phyloP scores from a whole-genome alignment of 2,113 vertebrate species.

The Aptenodytes patagonicus region DNA sequence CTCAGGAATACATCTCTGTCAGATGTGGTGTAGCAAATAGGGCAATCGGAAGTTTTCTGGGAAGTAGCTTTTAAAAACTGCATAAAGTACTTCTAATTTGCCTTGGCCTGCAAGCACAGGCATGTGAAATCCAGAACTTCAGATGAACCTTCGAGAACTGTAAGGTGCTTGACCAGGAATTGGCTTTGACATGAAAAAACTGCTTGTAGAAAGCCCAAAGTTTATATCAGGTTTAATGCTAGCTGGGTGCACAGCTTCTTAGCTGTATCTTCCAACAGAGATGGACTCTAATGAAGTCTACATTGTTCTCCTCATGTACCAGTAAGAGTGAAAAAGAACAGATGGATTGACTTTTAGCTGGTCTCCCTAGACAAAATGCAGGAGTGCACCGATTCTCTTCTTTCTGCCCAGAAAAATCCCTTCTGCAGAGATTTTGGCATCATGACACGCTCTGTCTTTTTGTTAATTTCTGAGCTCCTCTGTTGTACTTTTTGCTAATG shows the following conservation, averaged over 20 bases:
- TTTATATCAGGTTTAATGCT: not conserved
- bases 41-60: not conserved
- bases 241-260: not conserved
- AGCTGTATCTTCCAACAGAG: not conserved
- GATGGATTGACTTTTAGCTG: not conserved
- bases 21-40: not conserved
- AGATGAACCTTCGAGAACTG: not conserved
- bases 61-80: not conserved
- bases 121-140: not conserved
- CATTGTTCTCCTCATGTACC: not conserved
- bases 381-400: not conserved
- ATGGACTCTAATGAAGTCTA: not conserved
- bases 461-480: not conserved
- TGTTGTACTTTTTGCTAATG: not conserved
- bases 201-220: not conserved
- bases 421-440: not conserved
- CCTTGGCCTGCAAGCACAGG: not conserved
- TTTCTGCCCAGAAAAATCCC: not conserved
- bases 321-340: not conserved
- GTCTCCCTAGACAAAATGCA: not conserved
- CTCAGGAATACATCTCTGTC: not conserved
- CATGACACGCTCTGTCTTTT: not conserved
- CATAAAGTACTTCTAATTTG: not conserved
- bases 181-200: not conserved
- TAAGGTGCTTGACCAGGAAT: not conserved